phyloP scores from a whole-genome alignment of 1,140 invertebrate species.

The Brachionus rubens region DNA sequence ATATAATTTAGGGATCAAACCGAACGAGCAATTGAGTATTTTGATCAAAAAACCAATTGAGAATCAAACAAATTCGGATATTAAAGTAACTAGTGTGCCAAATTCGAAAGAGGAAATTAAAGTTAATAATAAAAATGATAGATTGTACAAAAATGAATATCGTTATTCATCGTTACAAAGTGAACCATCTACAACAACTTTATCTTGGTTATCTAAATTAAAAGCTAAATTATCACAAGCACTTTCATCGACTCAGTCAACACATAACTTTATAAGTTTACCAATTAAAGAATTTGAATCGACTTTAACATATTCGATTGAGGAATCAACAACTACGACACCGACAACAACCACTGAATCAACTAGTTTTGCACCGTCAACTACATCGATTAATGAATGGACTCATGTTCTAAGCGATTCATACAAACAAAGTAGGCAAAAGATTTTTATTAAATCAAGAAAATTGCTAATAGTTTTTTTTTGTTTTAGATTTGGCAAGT shows the following conservation, averaged over 20 bases:
- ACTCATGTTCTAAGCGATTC: constrained; percentile 26
- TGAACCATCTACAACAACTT: background rate
- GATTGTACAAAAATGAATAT: background rate
- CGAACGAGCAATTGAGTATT: constrained; percentile 18
- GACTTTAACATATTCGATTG: background rate
- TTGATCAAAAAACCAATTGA: constrained; percentile 4
- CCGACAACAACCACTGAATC: background rate
- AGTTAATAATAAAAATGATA: background rate
- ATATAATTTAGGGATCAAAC: constrained; percentile 13
- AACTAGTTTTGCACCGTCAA: background rate
- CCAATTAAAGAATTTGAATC: background rate
- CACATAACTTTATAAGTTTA: background rate
- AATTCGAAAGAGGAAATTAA: too few relatives aligned
- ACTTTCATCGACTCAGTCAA: constrained; percentile 19
- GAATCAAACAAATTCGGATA: background rate
- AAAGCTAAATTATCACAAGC: constrained; percentile 30
- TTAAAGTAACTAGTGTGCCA: background rate
- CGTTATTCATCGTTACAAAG: background rate
- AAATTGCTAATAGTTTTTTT: background rate
- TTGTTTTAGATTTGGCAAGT: background rate
- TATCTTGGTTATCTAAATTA: constrained; percentile 25
- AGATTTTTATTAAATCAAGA: background rate
- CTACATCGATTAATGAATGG: constrained; percentile 18
- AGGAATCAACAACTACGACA: background rate
- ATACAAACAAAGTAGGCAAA: background rate